Conservation (phyloP, 37 sponge, comb jelly and placozoan genomes). For the Tethya wilhelma region DNA sequence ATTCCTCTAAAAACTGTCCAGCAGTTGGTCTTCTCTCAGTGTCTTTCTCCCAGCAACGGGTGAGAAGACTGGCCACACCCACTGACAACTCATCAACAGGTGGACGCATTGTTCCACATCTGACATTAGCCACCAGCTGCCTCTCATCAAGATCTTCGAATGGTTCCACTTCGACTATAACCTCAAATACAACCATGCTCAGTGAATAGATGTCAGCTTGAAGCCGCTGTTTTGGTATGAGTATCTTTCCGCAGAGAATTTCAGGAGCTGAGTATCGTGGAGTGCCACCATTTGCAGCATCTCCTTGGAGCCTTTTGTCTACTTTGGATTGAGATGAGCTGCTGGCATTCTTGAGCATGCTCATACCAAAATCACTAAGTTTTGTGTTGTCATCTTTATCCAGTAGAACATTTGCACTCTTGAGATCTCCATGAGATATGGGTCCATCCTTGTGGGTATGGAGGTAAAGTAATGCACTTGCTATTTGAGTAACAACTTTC, state of each 20-base stretch:
- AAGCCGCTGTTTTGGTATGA: neutral
- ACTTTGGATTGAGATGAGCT: slow-evolving; percentile 11
- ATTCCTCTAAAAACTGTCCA: slow-evolving; percentile 2
- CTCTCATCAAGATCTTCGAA: slow-evolving; percentile 37
- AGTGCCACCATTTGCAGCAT: slow-evolving; percentile 32
- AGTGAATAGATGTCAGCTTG: slow-evolving; percentile 38
- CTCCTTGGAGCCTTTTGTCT: neutral
- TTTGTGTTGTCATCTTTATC: slow-evolving; percentile 27
- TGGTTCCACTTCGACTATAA: slow-evolving; percentile 47
- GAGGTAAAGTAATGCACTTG: slow-evolving; percentile 20
- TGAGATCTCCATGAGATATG: slow-evolving; percentile 31
- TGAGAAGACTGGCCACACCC: slow-evolving; percentile 9
- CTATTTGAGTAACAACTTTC: slow-evolving; percentile 18
- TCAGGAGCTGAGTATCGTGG: slow-evolving; percentile 55
- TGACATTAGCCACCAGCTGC: slow-evolving; percentile 38
- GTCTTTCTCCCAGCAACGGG: slow-evolving; percentile 27
- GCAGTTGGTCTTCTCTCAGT: slow-evolving; percentile 35
- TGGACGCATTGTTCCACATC: slow-evolving; percentile 18
- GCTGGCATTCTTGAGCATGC: slow-evolving; percentile 21
- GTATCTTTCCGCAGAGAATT: slow-evolving; percentile 46
- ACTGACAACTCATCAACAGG: neutral
- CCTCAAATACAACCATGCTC: slow-evolving; percentile 42
- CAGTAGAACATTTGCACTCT: slow-evolving; percentile 51
- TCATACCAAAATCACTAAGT: slow-evolving; percentile 41
- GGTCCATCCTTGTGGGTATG: too few relatives aligned